Base-by-base conservation (phyloP, 2,888 invertebrate species). In the Agelastica alni region DNA sequence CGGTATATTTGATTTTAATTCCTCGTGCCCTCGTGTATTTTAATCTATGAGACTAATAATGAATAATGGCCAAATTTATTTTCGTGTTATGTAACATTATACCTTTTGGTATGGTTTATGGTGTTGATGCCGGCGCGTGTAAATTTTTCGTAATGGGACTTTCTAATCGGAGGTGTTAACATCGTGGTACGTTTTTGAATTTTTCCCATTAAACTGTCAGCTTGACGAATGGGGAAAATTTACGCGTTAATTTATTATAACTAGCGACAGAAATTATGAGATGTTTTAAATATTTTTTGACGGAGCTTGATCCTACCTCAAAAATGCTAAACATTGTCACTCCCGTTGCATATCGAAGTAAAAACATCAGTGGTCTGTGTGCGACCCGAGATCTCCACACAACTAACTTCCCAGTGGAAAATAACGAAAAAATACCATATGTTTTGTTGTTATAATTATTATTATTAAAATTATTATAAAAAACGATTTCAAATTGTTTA, bases 111-210 rank as follows among this genome's bases (percentile, higher is more conserved):
- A 26, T 26, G 26, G 26, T 26, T 26, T 26, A 26, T 26, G 6
- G 7, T 26, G 26, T 26, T 17, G 18, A 2, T 9, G 17, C 7
- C 10, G 37, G 4, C 17, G n/a, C 18, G 18, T 1, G 3, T 41
- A 37, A 18, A 37, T 44, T 44, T 53, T 44, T 37, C 44, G 45
- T 55, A 55, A 55, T 55, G 51, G 48, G 51, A 34, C 45, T 55
- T 55, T 51, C 55, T 55, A 51, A 55, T 55, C 55, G 51, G 51
- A 55, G 55, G 55, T 53, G 53, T 57, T 53, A 53, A 57, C 53
- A 48, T 46, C 47, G 4, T 36, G 44, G 44, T 52, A 36, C 42
- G 47, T 56, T 53, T 56, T 52, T 36, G 42, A 57, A 49, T 56
- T 51, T 57, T 53, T 53, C 56, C 44, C 55, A 55, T 55, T 51